Percentiles rank a stretch among this genome's conserved stretches.
These are phyloP conservation scores for Ambastaia sidthimunki DNA, from an alignment of 2,797 vertebrate genomes.

Conservation along the genomic window DNA sequence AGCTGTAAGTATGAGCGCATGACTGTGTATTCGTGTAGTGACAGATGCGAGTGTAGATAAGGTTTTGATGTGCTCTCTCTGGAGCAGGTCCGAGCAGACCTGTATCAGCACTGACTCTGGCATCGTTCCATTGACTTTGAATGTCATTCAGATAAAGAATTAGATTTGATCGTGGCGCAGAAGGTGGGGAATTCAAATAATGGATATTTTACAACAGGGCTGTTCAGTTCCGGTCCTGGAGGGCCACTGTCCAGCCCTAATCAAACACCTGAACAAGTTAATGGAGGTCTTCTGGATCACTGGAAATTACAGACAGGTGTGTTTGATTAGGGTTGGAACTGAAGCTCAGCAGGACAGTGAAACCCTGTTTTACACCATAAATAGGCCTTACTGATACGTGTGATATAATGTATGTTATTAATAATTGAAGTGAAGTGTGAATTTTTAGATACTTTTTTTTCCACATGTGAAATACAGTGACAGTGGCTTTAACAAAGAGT, in stretches of 20 bases:
- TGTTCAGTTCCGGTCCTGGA: neutral
- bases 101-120: neutral
- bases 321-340: no score
- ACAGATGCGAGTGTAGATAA: conserved; percentile 20
- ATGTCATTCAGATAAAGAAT: conserved; percentile 18
- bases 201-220: neutral
- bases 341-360: no score
- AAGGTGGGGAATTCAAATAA: neutral
- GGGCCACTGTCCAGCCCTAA: neutral
- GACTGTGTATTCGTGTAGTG: conserved; percentile 25
- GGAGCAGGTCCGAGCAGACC: conserved; percentile 9
- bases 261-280: neutral
- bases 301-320: conserved; percentile 1
- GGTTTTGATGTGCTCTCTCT: conserved; percentile 30
- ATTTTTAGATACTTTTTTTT: no score
- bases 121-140: conserved; percentile 14
- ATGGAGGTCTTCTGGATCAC: neutral
- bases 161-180: conserved; percentile 13
- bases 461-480: neutral
- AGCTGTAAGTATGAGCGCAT: conserved; percentile 23
- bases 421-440: no score
- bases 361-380: neutral
- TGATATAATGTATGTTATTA: neutral
- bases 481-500: no score
- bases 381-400: neutral